Base-by-base conservation (phyloP, 1,140 invertebrate genomes). In the Schlechtendalia chinensis region DNA sequence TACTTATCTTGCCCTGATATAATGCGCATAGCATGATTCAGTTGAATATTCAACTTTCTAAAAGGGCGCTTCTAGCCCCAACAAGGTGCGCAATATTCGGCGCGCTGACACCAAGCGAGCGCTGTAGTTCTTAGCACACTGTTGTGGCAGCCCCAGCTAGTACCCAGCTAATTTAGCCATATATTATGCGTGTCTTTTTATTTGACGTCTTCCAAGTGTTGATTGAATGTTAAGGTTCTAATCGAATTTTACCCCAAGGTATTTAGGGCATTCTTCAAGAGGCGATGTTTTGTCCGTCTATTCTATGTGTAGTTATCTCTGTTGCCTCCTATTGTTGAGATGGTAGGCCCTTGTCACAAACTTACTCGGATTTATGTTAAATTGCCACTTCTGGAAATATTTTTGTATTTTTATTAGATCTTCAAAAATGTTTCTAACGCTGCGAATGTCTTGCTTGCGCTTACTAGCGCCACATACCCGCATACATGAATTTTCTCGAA, bases 61-160 rank as follows among this genome's bases (percentile, higher is more conserved):
- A n/a, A 59, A 12, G 58, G 24, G 58, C 19, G 58, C 58, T 59
- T 59, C 58, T 59, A 59, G 58, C 56, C 56, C 12, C 16, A 58
- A 5, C 16, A 5, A 8, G 5, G 56, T 58, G 56, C 56, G 22
- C 56, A 58, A 22, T 58, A 58, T 58, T 58, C 56, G 24, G 58
- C 58, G 58, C 58, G 58, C 58, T 59, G 58, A 59, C 58, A 59
- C 58, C 58, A 59, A 59, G 58, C 58, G 58, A 59, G 19, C 58
- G 58, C 58, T 59, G 58, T 59, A 59, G 58, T 59, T 59, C 58
- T 4, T 59, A 59, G 58, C n/a, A 59, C 19, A 59, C 58, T 59
- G 58, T 17, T 59, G 58, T 59, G 58, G 58, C 58, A 59, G 24
- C 58, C 58, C 58, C 58, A 59, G 24, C 58, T 59, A 59, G 58